phyloP scores from a whole-genome alignment of 2,888 invertebrate species.

The Drosophila paucipuncta region DNA sequence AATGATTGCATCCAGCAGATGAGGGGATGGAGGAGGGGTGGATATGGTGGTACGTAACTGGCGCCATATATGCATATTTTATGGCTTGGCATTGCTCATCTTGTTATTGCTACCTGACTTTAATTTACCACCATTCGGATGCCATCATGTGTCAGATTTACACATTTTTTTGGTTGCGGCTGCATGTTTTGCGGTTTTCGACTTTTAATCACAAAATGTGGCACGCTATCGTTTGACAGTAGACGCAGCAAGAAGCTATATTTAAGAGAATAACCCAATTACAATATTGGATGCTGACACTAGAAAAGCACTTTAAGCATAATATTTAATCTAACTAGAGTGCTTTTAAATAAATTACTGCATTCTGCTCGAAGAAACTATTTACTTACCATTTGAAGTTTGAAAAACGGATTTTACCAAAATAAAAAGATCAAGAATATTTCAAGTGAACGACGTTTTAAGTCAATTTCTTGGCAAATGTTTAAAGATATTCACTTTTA shows the following conservation, averaged over 20 bases:
- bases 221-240: constrained; percentile 4
- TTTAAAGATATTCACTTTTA: not conserved
- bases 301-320: not conserved
- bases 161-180: constrained; percentile 14
- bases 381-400: too few relatives aligned
- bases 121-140: constrained; percentile 35
- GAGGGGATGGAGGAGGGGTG: not conserved
- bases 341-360: not conserved
- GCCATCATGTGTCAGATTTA: constrained; percentile 48
- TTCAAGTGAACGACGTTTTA: not conserved
- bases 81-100: constrained; percentile 34
- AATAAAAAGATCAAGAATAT: not conserved
- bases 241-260: not conserved
- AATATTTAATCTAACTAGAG: not conserved
- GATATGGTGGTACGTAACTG: constrained; percentile 6
- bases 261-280: constrained; percentile 21
- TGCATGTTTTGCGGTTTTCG: constrained; percentile 9
- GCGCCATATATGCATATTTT: constrained; percentile 40
- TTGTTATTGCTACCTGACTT: constrained; percentile 47
- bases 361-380: not conserved
- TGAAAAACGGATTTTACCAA: not conserved
- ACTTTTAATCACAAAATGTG: constrained; percentile 32
- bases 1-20: constrained; percentile 51
- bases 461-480: not conserved
- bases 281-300: not conserved